Percentiles rank a stretch among this genome's conserved stretches.
Conservation (phyloP, 1,140 invertebrate species). For the Pteromalus puparum region DNA sequence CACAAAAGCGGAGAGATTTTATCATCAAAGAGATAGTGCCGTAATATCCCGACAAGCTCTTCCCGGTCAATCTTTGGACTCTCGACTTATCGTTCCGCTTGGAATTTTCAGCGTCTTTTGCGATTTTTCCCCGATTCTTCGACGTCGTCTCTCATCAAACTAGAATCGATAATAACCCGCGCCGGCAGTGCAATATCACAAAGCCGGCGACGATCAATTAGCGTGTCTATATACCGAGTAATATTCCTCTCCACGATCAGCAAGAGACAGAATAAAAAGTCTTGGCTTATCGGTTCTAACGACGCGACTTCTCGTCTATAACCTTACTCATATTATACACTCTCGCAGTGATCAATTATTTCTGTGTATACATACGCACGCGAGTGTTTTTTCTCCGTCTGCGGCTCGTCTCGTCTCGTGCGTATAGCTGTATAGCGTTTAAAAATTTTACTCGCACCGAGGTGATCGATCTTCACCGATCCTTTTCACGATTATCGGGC, state of each 20-base stretch:
- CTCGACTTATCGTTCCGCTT: background rate
- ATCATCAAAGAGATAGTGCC: background rate
- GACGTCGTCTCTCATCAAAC: background rate
- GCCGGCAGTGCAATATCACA: background rate
- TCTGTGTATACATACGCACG: background rate
- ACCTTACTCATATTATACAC: too few species aligned
- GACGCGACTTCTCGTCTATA: background rate
- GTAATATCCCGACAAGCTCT: too few species aligned
- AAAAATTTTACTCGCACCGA: background rate
- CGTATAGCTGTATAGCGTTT: background rate
- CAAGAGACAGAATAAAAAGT: background rate
- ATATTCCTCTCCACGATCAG: background rate
- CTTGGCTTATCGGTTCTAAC: background rate
- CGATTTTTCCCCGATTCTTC: background rate
- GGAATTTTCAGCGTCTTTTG: background rate
- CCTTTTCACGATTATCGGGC: slow-evolving; percentile 22
- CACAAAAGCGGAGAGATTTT: background rate
- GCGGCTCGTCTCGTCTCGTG: background rate
- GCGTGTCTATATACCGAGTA: background rate
- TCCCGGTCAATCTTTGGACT: background rate
- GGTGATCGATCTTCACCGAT: slow-evolving; percentile 46
- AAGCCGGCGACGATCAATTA: slow-evolving; percentile 26
- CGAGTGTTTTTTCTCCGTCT: slow-evolving; percentile 19
- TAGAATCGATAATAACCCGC: background rate
- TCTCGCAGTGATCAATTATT: slow-evolving; percentile 20